Evolutionary conservation across 2,888 invertebrate species (phyloP), one percentile per base, ranked within the genome.

Genomic region (Sericinus montela): DNA sequence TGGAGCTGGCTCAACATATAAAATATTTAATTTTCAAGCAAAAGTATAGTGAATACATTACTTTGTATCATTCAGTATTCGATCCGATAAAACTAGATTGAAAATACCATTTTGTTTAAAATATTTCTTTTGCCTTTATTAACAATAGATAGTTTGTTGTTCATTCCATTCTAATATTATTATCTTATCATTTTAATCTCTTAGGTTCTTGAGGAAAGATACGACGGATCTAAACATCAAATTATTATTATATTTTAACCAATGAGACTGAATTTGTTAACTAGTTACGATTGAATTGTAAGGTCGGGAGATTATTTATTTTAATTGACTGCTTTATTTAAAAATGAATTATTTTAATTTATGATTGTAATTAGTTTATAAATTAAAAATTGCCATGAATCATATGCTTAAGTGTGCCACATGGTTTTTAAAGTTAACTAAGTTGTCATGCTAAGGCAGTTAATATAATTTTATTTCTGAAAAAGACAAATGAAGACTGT

Each of bases 201-300:
- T 32, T 11, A 11, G 25, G 79, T 77, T 79, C 53, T 84, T 80
- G 77, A 82, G 78, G 75, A 76, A 76, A 77, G 81, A 76, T 70
- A 69, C 62, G 67, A 39, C 62, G 67, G 37, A 52, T 58, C 60
- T 66, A 65, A 62, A 62, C 67, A 65, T 63, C 63, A 71, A 72
- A 72, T 70, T 68, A 41, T 59, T 58, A 68, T 76, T 74, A 51
- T 62, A 65, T 74, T 80, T 73, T 75, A 72, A 80, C 77, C 73
- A 77, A 87, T 86, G 84, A 88, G 87, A 88, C 87, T 88, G 87
- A 88, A 85, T 86, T 86, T 82, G 80, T 85, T 83, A 80, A 79
- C 73, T 65, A 66, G 70, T 77, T 75, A 75, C 67, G 64, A 70
- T 76, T 75, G 59, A 61, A 69, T 51, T 50, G 41, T 45, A 42